These are phyloP conservation scores for Bubo bubo DNA, from an alignment of 2,113 vertebrate genomes.

Conservation along the genomic window DNA sequence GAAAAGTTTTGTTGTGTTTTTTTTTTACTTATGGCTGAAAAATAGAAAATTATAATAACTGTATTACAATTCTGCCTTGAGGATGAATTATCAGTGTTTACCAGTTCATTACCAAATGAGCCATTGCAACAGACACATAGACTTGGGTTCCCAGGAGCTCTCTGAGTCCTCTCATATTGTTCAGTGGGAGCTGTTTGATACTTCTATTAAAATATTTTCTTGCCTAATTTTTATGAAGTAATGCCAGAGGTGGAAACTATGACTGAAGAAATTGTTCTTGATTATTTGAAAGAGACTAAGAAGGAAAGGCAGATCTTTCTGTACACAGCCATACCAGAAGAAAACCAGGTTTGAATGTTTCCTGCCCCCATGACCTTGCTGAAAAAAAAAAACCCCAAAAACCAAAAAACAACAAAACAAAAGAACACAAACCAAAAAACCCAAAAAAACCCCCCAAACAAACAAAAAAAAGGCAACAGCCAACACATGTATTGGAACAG, in stretches of 20 bases:
- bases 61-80: not conserved
- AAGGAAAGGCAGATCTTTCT: not conserved
- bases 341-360: not conserved
- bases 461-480: too few relatives aligned
- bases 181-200: not conserved
- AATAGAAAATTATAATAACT: not conserved
- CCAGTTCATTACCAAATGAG: not conserved
- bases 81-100: not conserved
- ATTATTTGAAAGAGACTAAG: not conserved
- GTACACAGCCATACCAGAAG: not conserved
- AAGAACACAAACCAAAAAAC: not conserved
- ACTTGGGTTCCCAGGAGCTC: not conserved
- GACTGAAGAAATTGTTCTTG: not conserved
- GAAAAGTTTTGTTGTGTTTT: not conserved
- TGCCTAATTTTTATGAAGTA: not conserved
- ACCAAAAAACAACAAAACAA: too few relatives aligned
- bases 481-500: not conserved
- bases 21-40: constrained; percentile 13
- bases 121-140: not conserved
- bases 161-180: not conserved
- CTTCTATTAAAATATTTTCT: not conserved
- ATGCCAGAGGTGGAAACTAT: not conserved
- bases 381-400: too few relatives aligned
- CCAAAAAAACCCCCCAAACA: too few relatives aligned
- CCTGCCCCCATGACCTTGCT: not conserved